Evolutionary conservation across 2,888 invertebrate species (phyloP), one percentile per base, ranked within the genome.

Genomic region (Magallana nippona): DNA sequence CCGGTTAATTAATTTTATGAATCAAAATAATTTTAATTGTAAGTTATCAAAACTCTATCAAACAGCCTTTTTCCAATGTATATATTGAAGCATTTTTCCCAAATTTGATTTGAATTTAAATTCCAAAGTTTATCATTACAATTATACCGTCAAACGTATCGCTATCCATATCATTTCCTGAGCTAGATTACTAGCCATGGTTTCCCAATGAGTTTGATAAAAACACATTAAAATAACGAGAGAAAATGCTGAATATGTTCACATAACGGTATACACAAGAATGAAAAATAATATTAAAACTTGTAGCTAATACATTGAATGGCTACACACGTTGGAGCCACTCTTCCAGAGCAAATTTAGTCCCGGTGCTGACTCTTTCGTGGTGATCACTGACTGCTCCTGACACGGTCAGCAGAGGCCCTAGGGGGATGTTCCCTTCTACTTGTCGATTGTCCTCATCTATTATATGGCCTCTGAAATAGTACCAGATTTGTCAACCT

Each of bases 311-410:
- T 3, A 44, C 44, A 44, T 3, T 8, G 5, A n/a, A n/a, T 60
- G n/a, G n/a, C 17, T 60, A 27, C 32, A 71, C 32, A 10, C 13
- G 62, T 85, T 84, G n/a, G 1, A 92, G 88, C 92, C 92, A 93
- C 82, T 92, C 91, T 78, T 89, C 88, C 60, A 93, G 82, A 11
- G 90, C 92, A 87, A 91, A 92, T 82, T 92, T 92, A 22, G 92
- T 93, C 10, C 93, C 93, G 0, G 93, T 92, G 82, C 92, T 93
- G 55, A 93, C 92, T 78, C 93, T 84, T 56, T 91, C 92, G 78
- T 89, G 89, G 63, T n/a, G n/a, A n/a, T 89, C 87, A 27, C 83
- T 83, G 13, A 81, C 81, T 55, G 87, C 88, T 17, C 87, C 87
- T 19, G 90, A 85, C 10, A 88, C 86, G 60, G 87, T 86, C 2